Evolutionary conservation across 2,113 vertebrate genomes (phyloP).

Genomic region (Nibea albiflora): DNA sequence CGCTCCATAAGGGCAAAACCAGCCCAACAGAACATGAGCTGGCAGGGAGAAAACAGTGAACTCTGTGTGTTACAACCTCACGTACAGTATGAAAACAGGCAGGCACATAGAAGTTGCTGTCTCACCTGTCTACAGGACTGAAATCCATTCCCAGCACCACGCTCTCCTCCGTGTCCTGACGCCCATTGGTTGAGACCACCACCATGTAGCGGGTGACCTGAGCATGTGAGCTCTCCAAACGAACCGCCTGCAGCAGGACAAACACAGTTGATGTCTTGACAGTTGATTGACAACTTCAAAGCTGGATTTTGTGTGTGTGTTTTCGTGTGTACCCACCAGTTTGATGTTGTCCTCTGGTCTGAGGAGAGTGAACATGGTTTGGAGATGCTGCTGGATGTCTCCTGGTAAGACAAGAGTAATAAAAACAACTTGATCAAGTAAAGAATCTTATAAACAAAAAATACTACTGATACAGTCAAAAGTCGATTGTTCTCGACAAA

Average conservation of each 20-base stretch:
- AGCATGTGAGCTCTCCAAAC: slow-evolving; percentile 92
- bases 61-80: background rate
- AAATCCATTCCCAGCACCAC: slow-evolving; percentile 99
- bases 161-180: slow-evolving; percentile 98
- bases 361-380: slow-evolving; percentile 98
- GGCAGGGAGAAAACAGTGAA: slow-evolving; percentile 46
- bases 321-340: slow-evolving; percentile 85
- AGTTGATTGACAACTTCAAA: background rate
- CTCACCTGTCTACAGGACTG: slow-evolving; percentile 92
- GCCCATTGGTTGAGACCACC: slow-evolving; percentile 95
- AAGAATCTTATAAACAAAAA: background rate
- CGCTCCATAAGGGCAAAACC: slow-evolving; percentile 97
- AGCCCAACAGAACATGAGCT: slow-evolving; percentile 95
- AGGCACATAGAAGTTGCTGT: background rate
- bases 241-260: slow-evolving; percentile 84
- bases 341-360: slow-evolving; percentile 98
- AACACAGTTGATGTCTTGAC: background rate
- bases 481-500: background rate
- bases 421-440: slow-evolving; percentile 7
- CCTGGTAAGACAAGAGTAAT: slow-evolving; percentile 77
- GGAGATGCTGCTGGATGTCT: slow-evolving; percentile 97
- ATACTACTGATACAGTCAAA: background rate
- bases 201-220: slow-evolving; percentile 97
- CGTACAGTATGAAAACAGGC: background rate
- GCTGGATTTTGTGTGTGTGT: background rate